Evolutionary conservation across 2,888 invertebrate genomes (phyloP), one percentile per base, ranked within the genome.

Genomic region (Terebella lapidaria): DNA sequence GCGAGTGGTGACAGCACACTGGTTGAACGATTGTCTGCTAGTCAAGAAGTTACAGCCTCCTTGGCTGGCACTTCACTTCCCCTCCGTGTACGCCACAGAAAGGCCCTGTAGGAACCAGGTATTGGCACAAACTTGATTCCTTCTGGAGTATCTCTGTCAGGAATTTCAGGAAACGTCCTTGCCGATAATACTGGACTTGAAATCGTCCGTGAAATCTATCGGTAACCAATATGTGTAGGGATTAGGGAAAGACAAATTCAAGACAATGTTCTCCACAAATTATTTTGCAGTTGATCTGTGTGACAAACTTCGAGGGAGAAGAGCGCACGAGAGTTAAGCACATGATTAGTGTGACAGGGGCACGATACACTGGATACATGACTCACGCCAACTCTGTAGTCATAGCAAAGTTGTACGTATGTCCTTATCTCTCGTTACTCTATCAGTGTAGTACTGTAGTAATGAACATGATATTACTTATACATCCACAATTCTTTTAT

Each of bases 61-160:
- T 0, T 95, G 91, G 90, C 90, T 91, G 72, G 92, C 94, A 15
- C 83, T 94, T 52, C 97, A 99, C 81, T 85, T 97, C 70, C 97
- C 97, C 10, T 74, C 78, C n/a, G 74, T 79, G 10, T 80, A 78
- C 63, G 68, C 72, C 51, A 58, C 56, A n/a, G 74, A 76, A 24
- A 77, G 77, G 60, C 83, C 83, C 3, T 81, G 81, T 62, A 73
- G 72, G 55, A 80, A 82, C 65, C 82, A 83, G 75, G 83, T 83
- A 62, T 35, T n/a, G n/a, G n/a, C n/a, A n/a, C n/a, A n/a, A n/a
- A n/a, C n/a, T n/a, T n/a, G n/a, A n/a, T n/a, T n/a, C n/a, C n/a
- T n/a, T n/a, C n/a, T n/a, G n/a, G n/a, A n/a, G n/a, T n/a, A n/a
- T n/a, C n/a, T n/a, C n/a, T n/a, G n/a, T n/a, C n/a, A n/a, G n/a